phyloP scores from a whole-genome alignment of 2,888 invertebrate species.

The Pristionchus japonicus region DNA sequence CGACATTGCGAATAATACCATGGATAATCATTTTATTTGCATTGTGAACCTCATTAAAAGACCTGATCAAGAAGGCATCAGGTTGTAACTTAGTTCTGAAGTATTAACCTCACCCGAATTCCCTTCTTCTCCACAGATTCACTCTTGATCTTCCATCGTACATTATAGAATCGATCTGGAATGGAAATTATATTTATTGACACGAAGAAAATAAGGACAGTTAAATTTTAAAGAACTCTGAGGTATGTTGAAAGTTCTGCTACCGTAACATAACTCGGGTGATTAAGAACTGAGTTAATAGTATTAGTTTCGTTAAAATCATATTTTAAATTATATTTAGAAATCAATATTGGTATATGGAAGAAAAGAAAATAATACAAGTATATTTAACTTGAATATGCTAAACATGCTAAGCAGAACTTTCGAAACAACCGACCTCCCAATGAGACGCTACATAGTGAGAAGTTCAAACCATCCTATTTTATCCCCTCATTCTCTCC shows the following conservation, averaged over 20 bases:
- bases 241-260: background rate
- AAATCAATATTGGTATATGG: background rate
- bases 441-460: background rate
- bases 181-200: background rate
- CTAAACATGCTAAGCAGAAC: background rate
- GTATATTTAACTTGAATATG: background rate
- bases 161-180: background rate
- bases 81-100: too few relatives aligned
- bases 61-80: background rate
- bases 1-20: background rate
- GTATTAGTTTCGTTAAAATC: background rate
- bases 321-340: background rate
- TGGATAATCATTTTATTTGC: background rate
- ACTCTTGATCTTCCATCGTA: background rate
- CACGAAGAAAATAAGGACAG: background rate
- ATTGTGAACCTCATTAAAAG: background rate
- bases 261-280: background rate
- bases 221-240: background rate
- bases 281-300: background rate
- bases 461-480: background rate
- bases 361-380: background rate
- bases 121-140: background rate
- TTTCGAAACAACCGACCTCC: background rate
- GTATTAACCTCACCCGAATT: background rate
- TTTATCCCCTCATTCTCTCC: background rate